Percentiles rank a stretch among this genome's conserved stretches.
Conservation (phyloP, 2,113 vertebrate genomes). For the Tragelaphus scriptus region DNA sequence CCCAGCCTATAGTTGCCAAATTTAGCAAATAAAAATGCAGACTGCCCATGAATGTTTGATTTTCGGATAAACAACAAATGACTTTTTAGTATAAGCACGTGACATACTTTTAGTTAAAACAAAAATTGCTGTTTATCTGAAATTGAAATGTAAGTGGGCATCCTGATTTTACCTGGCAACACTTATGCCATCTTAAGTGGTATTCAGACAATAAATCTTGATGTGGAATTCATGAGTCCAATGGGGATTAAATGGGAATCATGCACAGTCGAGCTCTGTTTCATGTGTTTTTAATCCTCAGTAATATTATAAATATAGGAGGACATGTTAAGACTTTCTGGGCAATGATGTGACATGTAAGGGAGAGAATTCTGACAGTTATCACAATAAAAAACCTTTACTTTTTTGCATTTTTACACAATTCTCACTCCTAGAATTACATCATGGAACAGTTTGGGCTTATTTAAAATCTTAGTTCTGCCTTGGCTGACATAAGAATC, state of each 20-base stretch:
- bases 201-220: not conserved
- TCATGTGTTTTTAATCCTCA: not conserved
- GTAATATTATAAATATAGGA: not conserved
- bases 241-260: not conserved
- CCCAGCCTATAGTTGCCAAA: not conserved
- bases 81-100: not conserved
- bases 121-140: not conserved
- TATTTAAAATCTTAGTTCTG: constrained; percentile 41
- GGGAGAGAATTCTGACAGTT: not conserved
- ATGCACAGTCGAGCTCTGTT: not conserved
- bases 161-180: not conserved
- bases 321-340: not conserved
- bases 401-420: not conserved
- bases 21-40: not conserved
- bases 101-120: not conserved
- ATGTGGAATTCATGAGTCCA: not conserved
- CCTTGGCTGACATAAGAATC: constrained; percentile 31
- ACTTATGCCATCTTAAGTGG: not conserved
- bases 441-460: constrained; percentile 33
- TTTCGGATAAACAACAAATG: not conserved
- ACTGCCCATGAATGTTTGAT: not conserved
- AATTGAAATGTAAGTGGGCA: not conserved
- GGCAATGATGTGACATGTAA: not conserved
- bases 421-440: constrained; percentile 16
- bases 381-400: not conserved